These are phyloP conservation scores for Diceros bicornis DNA, from an alignment of 2,797 vertebrate species.

Conservation along the genomic window DNA sequence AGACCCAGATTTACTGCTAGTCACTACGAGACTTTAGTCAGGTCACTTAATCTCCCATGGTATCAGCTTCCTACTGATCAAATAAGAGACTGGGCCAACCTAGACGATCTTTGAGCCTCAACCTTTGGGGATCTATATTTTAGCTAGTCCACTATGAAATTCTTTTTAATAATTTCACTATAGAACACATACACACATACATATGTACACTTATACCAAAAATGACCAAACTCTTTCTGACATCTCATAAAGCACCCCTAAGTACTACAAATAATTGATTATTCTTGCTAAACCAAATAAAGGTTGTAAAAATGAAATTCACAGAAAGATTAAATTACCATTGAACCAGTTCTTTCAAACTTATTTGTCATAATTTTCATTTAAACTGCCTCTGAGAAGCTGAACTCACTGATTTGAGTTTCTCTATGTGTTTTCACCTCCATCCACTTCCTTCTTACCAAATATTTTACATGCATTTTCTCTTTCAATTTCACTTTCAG, in stretches of 20 bases:
- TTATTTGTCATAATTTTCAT: conserved; percentile 46
- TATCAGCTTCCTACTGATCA: not conserved
- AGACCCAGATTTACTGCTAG: not conserved
- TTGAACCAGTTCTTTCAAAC: conserved; percentile 32
- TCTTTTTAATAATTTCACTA: conserved; percentile 37
- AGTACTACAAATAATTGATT: not conserved
- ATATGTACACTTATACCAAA: not conserved
- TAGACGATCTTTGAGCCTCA: not conserved
- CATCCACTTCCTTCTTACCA: conserved; percentile 14
- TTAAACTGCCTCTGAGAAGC: conserved; percentile 15
- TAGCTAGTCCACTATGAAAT: not conserved
- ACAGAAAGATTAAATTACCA: conserved; percentile 42
- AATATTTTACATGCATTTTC: not conserved
- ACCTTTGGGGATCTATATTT: not conserved
- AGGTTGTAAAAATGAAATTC: conserved; percentile 11
- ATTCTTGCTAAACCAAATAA: conserved; percentile 35
- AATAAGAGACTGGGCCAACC: not conserved
- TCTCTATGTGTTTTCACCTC: not conserved
- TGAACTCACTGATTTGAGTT: conserved; percentile 33
- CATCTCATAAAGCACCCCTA: not conserved
- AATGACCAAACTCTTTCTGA: conserved; percentile 33
- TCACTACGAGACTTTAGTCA: conserved; percentile 23
- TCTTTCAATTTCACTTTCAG: conserved; percentile 44
- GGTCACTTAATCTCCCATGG: not conserved
- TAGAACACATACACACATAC: not conserved